phyloP scores from a whole-genome alignment of 2,888 invertebrate genomes.

The Notodromas monacha region DNA sequence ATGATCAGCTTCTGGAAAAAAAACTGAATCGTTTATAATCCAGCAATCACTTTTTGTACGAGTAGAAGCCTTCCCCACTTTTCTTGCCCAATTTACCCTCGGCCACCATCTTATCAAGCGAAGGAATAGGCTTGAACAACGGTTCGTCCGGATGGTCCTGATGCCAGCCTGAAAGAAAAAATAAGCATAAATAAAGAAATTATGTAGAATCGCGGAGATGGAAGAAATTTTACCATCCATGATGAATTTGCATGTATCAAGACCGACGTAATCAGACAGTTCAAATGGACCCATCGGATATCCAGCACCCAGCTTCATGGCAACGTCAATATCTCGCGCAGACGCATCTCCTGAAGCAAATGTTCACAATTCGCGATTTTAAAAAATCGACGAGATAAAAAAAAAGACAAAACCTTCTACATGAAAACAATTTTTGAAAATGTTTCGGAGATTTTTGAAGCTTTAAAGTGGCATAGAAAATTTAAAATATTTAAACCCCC shows the following conservation, averaged over 20 bases:
- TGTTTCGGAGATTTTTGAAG: too few relatives aligned
- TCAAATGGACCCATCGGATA: slow-evolving; percentile 73
- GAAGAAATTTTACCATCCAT: slow-evolving; percentile 18
- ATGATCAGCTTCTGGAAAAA: too few relatives aligned
- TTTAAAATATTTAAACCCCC: too few relatives aligned
- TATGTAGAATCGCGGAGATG: not conserved
- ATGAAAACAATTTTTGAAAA: too few relatives aligned
- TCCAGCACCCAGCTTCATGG: slow-evolving; percentile 62
- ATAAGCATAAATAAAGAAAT: not conserved
- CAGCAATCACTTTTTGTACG: slow-evolving; percentile 20
- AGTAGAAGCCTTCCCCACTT: slow-evolving; percentile 52
- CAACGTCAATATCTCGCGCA: slow-evolving; percentile 43
- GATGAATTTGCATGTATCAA: slow-evolving; percentile 39
- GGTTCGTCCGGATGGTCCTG: slow-evolving; percentile 33
- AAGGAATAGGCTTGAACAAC: slow-evolving; percentile 26
- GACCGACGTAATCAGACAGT: slow-evolving; percentile 44
- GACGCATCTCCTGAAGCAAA: slow-evolving; percentile 22
- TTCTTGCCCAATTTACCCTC: slow-evolving; percentile 51
- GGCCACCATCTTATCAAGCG: slow-evolving; percentile 30
- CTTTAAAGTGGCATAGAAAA: too few relatives aligned
- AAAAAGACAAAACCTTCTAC: too few relatives aligned
- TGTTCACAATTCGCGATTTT: not conserved
- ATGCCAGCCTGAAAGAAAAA: slow-evolving; percentile 26
- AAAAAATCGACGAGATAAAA: too few relatives aligned
- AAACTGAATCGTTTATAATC: too few relatives aligned